A percentile compares a stretch with the other conserved stretches of the same genome.
These are phyloP conservation scores for Folsomia candida DNA, from an alignment of 2,888 invertebrate species.

Conservation along the genomic window DNA sequence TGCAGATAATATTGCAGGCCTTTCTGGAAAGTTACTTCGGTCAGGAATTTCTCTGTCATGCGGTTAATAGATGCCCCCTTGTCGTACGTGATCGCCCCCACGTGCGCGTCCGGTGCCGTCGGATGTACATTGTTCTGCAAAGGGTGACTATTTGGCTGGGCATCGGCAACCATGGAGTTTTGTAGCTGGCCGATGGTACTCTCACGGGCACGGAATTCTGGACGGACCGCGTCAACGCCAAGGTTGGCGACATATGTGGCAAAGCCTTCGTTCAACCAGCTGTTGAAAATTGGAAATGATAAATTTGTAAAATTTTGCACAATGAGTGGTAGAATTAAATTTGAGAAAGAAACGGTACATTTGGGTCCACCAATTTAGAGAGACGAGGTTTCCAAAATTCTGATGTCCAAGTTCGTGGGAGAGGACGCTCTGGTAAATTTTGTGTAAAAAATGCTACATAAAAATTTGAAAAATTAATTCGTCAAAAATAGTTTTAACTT, in stretches of 20 bases:
- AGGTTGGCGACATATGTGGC: constrained; percentile 9
- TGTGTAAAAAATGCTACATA: not conserved
- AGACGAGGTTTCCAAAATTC: constrained; percentile 3
- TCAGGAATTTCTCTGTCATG: constrained; percentile 86
- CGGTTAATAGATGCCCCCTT: constrained; percentile 65
- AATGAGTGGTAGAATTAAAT: not conserved
- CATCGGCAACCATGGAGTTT: constrained; percentile 8
- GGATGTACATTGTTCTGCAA: not conserved
- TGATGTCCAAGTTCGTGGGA: constrained; percentile 13
- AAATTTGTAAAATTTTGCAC: too few relatives aligned
- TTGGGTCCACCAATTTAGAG: not conserved
- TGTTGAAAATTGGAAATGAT: too few relatives aligned
- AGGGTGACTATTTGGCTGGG: not conserved
- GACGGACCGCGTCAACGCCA: constrained; percentile 2
- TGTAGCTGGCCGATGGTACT: not conserved
- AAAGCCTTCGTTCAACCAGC: constrained; percentile 6
- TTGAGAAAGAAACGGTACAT: too few relatives aligned
- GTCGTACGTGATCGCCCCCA: constrained; percentile 1
- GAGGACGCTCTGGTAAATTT: constrained; percentile 1
- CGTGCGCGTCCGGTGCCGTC: not conserved
- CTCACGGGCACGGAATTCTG: constrained; percentile 8
- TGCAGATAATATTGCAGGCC: constrained; percentile 69
- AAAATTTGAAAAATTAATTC: not conserved
- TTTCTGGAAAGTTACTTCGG: constrained; percentile 67
- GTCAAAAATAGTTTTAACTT: not conserved